Base-by-base conservation (phyloP, 1,140 invertebrate genomes). In the Uloborus diversus region DNA sequence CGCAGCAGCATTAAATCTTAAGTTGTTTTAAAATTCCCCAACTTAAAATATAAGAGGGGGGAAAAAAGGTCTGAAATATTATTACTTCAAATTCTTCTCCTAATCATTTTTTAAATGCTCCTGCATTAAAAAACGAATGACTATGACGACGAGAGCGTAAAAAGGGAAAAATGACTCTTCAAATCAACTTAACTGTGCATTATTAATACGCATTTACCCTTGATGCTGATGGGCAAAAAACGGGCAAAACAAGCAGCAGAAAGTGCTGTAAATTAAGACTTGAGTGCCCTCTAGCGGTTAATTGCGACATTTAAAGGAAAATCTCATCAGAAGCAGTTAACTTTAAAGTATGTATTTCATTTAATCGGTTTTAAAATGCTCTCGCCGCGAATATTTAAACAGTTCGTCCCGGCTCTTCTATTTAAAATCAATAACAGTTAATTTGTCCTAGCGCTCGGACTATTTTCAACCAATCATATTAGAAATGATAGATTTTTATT, bases 341-440 rank as follows among this genome's bases (percentile, higher is more conserved):
- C 70, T 73, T 73, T 57, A 27, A 65, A 66, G 57, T 65, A 42
- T 78, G 73, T 33, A 78, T 78, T 78, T 56, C 57, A 78, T 78
- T 78, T 78, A 78, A 65, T 65, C 61, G 73, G 32, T 78, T 78
- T 78, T 78, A 65, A 78, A 78, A 78, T 66, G 73, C 66, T 66
- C 32, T n/a, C n/a, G n/a, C 14, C 11, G 33, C 61, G 32, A 65
- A 66, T 78, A 78, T 78, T 78, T 78, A 78, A 78, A 78, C 30
- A 73, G 70, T 62, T 42, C 7, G 3, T 11, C 23, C 30, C 5
- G n/a, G 35, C 14, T 32, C 3, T 35, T 59, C 33, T 62, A 35
- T 37, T 30, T 3, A 28, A 7, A 73, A 73, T 73, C 70, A 62
- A 73, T 73, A 73, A 73, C 57, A 49, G 57, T 73, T 73, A 73